Conservation (phyloP, 2,797 vertebrate species). For the Distichodus sexfasciatus region DNA sequence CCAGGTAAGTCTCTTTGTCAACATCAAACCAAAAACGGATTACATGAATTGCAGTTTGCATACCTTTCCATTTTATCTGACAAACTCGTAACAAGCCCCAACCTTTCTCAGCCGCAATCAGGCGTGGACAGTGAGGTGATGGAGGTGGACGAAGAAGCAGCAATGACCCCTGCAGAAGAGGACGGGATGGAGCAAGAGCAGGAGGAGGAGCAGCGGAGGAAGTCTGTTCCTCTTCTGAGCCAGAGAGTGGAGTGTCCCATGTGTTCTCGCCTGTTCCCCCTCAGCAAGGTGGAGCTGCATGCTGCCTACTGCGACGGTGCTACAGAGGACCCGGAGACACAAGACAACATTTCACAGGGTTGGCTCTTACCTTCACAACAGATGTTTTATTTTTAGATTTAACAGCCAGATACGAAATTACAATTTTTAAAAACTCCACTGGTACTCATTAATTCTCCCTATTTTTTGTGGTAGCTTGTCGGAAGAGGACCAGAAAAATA, state of each 20-base stretch:
- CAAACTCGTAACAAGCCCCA: no score
- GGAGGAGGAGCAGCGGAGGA: conserved; percentile 16
- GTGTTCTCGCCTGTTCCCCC: conserved; percentile 79
- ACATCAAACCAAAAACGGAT: neutral
- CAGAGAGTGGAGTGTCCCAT: conserved; percentile 78
- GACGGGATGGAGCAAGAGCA: conserved; percentile 12
- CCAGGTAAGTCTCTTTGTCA: conserved; percentile 40
- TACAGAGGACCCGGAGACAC: conserved; percentile 32
- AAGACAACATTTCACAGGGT: conserved; percentile 34
- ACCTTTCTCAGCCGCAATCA: neutral
- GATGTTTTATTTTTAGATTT: neutral
- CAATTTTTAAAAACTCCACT: neutral
- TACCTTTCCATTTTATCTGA: no score
- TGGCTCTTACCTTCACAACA: neutral
- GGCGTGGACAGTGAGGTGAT: conserved; percentile 39
- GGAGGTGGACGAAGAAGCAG: conserved; percentile 44
- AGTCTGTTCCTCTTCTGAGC: neutral
- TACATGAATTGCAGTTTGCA: no score
- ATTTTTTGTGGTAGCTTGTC: conserved; percentile 63
- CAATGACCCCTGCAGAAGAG: neutral
- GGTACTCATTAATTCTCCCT: neutral
- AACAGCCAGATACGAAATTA: neutral
- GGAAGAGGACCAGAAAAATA: conserved; percentile 64
- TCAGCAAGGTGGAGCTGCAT: conserved; percentile 78
- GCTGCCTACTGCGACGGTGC: conserved; percentile 87